These are phyloP conservation scores for Clupea harengus DNA, from an alignment of 2,113 vertebrate species.

Conservation along the genomic window DNA sequence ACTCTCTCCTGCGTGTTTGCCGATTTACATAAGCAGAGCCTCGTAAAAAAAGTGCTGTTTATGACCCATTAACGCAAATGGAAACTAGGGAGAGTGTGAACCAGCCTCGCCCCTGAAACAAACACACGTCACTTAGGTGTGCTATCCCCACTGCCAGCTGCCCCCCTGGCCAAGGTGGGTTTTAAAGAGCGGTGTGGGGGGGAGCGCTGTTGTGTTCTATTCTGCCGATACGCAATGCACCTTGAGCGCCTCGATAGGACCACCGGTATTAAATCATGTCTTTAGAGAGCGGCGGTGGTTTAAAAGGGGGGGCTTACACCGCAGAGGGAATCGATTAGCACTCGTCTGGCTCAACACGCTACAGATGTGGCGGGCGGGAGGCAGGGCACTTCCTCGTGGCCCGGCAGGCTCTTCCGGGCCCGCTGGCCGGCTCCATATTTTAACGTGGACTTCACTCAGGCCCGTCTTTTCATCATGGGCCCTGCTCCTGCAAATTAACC, in stretches of 20 bases:
- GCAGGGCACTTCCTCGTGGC: conserved; percentile 45
- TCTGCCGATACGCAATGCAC: background rate
- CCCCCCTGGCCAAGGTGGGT: background rate
- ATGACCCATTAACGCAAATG: background rate
- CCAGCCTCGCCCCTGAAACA: conserved; percentile 7
- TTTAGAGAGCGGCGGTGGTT: background rate
- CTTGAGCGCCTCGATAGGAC: background rate
- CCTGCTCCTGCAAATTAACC: conserved; percentile 58
- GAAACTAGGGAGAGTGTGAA: background rate
- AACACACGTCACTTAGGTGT: background rate
- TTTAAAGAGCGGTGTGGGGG: background rate
- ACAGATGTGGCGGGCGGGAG: conserved; percentile 48
- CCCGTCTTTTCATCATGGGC: conserved; percentile 58
- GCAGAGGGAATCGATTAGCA: conserved; percentile 11
- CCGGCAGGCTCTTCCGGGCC: conserved; percentile 42
- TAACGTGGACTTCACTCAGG: conserved; percentile 42
- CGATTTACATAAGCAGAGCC: background rate
- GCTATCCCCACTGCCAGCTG: background rate
- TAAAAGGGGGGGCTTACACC: conserved; percentile 17
- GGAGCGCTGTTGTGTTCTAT: background rate
- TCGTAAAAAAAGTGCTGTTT: background rate
- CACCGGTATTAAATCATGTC: background rate
- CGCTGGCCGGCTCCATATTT: conserved; percentile 39
- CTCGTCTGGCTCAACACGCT: conserved; percentile 32
- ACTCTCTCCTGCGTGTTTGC: background rate